Evolutionary conservation across 2,113 vertebrate species (phyloP).

Genomic region (Peromyscus maniculatus): DNA sequence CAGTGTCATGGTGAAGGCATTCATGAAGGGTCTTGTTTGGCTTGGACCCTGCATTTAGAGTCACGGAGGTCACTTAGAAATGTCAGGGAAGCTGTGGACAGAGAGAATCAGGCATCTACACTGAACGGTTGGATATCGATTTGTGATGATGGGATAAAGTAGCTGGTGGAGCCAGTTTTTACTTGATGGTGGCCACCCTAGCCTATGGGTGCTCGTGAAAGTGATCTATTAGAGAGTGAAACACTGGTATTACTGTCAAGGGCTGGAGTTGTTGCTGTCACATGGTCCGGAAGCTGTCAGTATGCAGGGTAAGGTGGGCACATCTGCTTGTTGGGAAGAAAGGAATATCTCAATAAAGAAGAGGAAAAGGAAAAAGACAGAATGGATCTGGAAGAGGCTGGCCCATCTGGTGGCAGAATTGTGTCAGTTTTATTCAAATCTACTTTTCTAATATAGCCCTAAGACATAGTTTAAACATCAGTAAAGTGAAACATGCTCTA

Average conservation of each 20-base stretch:
- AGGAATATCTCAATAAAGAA: neutral
- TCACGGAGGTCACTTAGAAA: neutral
- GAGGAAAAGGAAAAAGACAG: neutral
- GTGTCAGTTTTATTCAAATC: neutral
- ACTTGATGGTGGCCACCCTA: neutral
- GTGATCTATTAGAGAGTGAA: no score
- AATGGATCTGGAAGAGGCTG: neutral
- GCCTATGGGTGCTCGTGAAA: neutral
- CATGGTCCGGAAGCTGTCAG: no score
- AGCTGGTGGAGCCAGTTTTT: no score
- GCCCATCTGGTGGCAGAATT: neutral
- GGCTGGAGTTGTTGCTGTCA: neutral
- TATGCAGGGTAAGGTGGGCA: neutral
- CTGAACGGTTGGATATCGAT: neutral
- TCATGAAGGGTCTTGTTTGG: neutral
- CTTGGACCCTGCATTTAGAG: neutral
- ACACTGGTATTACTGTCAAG: neutral
- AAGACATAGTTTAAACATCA: neutral
- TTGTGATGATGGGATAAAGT: neutral
- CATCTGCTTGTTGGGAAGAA: no score
- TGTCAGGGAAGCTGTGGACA: neutral
- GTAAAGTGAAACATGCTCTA: neutral
- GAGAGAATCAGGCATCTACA: neutral
- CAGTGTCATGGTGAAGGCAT: no score
- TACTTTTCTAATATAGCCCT: neutral